phyloP scores from a whole-genome alignment of 2,888 invertebrate genomes.

The Aricia artaxerxes region DNA sequence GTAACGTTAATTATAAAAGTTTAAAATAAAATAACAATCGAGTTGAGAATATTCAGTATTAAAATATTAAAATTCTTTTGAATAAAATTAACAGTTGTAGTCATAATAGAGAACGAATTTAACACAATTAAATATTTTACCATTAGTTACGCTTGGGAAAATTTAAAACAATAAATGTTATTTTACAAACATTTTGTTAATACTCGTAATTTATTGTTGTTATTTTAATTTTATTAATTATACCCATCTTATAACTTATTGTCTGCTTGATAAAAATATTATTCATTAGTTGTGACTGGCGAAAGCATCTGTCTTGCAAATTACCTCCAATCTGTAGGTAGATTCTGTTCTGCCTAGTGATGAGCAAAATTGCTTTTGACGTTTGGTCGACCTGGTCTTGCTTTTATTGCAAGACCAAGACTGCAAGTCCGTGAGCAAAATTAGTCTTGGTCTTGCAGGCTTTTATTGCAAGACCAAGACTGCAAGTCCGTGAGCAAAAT shows the following conservation, averaged over 20 bases:
- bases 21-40: neutral
- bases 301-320: no score
- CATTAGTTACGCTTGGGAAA: conserved; percentile 22
- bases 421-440: no score
- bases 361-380: no score
- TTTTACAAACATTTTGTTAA: conserved; percentile 12
- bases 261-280: neutral
- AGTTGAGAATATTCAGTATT: conserved; percentile 12
- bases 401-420: no score
- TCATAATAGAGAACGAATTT: conserved; percentile 16
- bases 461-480: no score
- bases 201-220: conserved; percentile 1
- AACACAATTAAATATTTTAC: conserved; percentile 19
- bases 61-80: neutral
- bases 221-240: conserved; percentile 14
- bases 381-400: no score
- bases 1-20: conserved; percentile 14
- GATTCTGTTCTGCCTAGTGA: no score
- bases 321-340: no score
- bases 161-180: conserved; percentile 6
- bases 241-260: neutral
- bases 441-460: no score
- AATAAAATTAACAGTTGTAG: conserved; percentile 17
- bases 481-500: no score
- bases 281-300: neutral